Percentiles rank a stretch among this genome's conserved stretches.
Conservation (phyloP, 1,140 invertebrate genomes). For the Drosophila nigrodunni region DNA sequence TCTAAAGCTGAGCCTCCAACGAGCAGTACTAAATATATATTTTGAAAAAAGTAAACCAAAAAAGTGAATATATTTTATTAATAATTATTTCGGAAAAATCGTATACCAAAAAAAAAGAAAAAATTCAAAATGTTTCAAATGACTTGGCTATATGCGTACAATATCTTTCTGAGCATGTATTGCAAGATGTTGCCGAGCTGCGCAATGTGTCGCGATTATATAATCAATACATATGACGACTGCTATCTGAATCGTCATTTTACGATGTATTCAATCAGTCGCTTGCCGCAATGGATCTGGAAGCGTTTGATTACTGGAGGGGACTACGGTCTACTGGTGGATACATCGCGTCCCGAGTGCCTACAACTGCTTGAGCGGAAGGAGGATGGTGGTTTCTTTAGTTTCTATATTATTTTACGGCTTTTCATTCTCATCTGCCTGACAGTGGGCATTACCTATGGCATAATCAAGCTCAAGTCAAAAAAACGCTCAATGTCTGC, state of each 20-base stretch:
- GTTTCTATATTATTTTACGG: not conserved
- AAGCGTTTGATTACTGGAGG: not conserved
- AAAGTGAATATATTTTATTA: not conserved
- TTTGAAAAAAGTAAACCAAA: not conserved
- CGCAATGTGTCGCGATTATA: not conserved
- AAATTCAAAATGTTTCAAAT: not conserved
- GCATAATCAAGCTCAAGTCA: not conserved
- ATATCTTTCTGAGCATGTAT: not conserved
- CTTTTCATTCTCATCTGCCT: not conserved
- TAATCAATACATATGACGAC: not conserved
- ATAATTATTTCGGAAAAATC: not conserved
- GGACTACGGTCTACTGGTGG: not conserved
- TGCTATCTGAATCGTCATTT: not conserved
- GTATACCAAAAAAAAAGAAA: not conserved
- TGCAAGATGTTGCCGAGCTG: not conserved
- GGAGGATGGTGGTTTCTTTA: not conserved
- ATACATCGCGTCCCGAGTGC: slow-evolving; percentile 2
- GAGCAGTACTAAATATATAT: not conserved
- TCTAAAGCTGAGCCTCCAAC: not conserved
- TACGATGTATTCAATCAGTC: not conserved
- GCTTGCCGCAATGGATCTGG: not conserved
- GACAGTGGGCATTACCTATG: not conserved
- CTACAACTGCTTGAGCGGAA: not conserved
- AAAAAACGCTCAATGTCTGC: not conserved
- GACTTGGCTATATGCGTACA: not conserved